Percentiles rank a stretch among this genome's conserved stretches.
Conservation (phyloP, 1,140 invertebrate species). For the Rhysida immarginata region DNA sequence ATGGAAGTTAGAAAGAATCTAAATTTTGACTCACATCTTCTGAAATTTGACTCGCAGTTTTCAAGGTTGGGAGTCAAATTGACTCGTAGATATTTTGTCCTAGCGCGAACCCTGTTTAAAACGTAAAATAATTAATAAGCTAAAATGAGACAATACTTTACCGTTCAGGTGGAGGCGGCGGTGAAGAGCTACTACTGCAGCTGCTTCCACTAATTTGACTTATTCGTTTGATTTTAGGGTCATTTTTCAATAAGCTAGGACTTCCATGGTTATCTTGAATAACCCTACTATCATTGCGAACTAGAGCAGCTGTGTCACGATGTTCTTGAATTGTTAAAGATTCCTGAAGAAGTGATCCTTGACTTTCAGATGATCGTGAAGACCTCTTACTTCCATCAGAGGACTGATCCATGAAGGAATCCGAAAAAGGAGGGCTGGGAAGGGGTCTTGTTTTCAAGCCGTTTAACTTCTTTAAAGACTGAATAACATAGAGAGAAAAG, state of each 20-base stretch:
- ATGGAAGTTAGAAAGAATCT: too few species aligned
- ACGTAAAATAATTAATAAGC: too few species aligned
- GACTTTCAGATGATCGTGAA: conserved; percentile 13
- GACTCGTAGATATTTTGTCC: too few species aligned
- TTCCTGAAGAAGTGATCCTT: conserved; percentile 6
- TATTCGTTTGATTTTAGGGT: conserved; percentile 9
- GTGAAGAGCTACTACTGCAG: conserved; percentile 3
- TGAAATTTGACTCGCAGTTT: too few species aligned
- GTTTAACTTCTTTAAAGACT: background rate
- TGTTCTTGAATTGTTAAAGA: conserved; percentile 4
- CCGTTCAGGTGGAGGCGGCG: conserved; percentile 18
- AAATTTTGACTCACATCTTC: too few species aligned
- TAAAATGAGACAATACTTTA: conserved; percentile 4
- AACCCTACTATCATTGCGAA: background rate
- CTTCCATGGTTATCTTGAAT: background rate
- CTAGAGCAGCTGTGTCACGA: too few species aligned
- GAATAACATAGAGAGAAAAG: too few species aligned
- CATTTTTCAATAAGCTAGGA: background rate
- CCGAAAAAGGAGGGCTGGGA: conserved; percentile 4
- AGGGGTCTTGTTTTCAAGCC: background rate
- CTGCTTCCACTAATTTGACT: conserved; percentile 10
- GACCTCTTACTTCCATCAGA: conserved; percentile 15
- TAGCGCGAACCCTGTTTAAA: too few species aligned
- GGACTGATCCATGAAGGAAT: conserved; percentile 10
- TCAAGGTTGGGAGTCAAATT: too few species aligned